Percentiles rank a stretch among this genome's conserved stretches.
Evolutionary conservation across 2,888 invertebrate genomes (phyloP).

Genomic region (Chalcosyrphus nemorum): DNA sequence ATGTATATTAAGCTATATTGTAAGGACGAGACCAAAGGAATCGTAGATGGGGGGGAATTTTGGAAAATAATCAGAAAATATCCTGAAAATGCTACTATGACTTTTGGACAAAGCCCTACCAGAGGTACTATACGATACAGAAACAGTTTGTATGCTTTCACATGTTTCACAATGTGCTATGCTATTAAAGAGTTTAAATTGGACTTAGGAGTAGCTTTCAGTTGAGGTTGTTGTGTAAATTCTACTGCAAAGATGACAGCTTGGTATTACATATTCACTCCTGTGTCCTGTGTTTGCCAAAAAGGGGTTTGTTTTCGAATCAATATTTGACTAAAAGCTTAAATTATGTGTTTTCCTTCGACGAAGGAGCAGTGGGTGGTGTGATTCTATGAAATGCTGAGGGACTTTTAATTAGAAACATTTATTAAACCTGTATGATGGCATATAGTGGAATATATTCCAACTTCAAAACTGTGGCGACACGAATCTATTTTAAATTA

Average conservation of each 20-base stretch:
- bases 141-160: neutral
- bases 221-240: neutral
- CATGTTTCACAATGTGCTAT: neutral
- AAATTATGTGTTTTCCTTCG: neutral
- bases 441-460: no score
- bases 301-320: no score
- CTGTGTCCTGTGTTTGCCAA: no score
- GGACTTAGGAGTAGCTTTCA: neutral
- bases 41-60: no score
- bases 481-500: no score
- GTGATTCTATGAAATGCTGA: no score
- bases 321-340: neutral
- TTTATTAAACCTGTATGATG: no score
- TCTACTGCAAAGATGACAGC: neutral
- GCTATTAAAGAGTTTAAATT: slow-evolving; percentile 3
- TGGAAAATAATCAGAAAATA: slow-evolving; percentile 51
- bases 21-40: slow-evolving; percentile 5
- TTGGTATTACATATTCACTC: neutral
- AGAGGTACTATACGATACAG: neutral
- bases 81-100: slow-evolving; percentile 36
- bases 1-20: neutral
- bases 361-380: no score
- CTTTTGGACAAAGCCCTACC: slow-evolving; percentile 40
- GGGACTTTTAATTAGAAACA: no score
- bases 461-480: no score